These are phyloP conservation scores for Oncorhynchus kisutch DNA, from an alignment of 2,113 vertebrate genomes.

Conservation along the genomic window DNA sequence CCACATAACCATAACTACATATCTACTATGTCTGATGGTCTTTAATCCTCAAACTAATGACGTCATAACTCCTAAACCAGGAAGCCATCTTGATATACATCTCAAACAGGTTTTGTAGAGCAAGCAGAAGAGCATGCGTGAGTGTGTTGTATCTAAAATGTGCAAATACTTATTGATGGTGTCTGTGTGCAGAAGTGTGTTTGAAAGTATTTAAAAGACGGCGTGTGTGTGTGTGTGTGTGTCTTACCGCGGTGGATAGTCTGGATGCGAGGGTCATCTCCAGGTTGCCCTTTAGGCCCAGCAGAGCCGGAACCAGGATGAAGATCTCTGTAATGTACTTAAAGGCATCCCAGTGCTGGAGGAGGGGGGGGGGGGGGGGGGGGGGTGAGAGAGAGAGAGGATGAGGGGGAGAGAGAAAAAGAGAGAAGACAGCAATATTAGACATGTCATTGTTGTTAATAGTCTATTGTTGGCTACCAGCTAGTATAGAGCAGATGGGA, in stretches of 20 bases:
- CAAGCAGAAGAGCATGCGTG: too few relatives aligned
- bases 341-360: conserved; percentile 96
- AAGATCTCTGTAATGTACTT: conserved; percentile 94
- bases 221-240: neutral
- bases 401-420: neutral
- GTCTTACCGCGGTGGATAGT: conserved; percentile 88
- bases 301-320: conserved; percentile 94
- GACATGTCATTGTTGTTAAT: too few relatives aligned
- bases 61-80: too few relatives aligned
- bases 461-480: too few relatives aligned
- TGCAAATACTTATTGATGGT: neutral
- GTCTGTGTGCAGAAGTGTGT: neutral
- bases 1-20: too few relatives aligned
- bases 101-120: too few relatives aligned
- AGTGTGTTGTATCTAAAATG: too few relatives aligned
- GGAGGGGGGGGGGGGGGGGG: neutral
- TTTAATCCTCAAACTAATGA: too few relatives aligned
- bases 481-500: too few relatives aligned
- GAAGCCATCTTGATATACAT: too few relatives aligned
- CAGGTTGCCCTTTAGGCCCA: conserved; percentile 96
- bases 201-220: too few relatives aligned
- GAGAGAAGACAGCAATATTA: neutral
- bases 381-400: neutral
- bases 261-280: conserved; percentile 99
- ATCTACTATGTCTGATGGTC: too few relatives aligned